Evolutionary conservation across 2,888 invertebrate genomes (phyloP).

Genomic region (Argyresthia albistria): DNA sequence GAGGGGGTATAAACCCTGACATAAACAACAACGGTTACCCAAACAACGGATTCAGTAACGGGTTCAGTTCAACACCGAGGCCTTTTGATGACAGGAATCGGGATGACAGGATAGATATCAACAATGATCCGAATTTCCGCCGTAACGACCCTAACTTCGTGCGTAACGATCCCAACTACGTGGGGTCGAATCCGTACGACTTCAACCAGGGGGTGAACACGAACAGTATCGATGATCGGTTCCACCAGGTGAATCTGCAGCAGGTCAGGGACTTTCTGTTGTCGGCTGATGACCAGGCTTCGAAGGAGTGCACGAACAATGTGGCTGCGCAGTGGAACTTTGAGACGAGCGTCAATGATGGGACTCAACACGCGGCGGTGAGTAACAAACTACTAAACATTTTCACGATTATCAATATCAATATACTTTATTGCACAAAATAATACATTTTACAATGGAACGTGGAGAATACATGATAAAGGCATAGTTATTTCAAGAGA

Average conservation of each 20-base stretch:
- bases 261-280: conserved; percentile 74
- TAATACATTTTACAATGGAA: too few relatives aligned
- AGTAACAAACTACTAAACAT: conserved; percentile 47
- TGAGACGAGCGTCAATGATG: conserved; percentile 89
- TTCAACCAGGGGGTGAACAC: conserved; percentile 46
- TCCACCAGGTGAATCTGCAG: conserved; percentile 50
- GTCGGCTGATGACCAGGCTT: conserved; percentile 82
- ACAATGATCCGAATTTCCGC: conserved; percentile 57
- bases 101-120: conserved; percentile 58
- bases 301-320: conserved; percentile 86
- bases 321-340: conserved; percentile 93
- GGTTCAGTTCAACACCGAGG: conserved; percentile 33
- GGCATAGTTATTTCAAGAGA: too few relatives aligned
- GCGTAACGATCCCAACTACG: conserved; percentile 53
- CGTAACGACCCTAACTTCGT: conserved; percentile 67
- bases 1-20: conserved; percentile 45
- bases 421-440: too few relatives aligned
- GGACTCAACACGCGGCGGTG: conserved; percentile 86
- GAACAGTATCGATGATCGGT: conserved; percentile 51
- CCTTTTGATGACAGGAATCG: conserved; percentile 44
- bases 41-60: conserved; percentile 38
- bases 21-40: conserved; percentile 63
- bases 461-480: too few relatives aligned
- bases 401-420: too few relatives aligned
- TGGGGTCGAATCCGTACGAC: conserved; percentile 53